Evolutionary conservation across 2,797 vertebrate species (phyloP).

Genomic region (Gymnocypris eckloni): DNA sequence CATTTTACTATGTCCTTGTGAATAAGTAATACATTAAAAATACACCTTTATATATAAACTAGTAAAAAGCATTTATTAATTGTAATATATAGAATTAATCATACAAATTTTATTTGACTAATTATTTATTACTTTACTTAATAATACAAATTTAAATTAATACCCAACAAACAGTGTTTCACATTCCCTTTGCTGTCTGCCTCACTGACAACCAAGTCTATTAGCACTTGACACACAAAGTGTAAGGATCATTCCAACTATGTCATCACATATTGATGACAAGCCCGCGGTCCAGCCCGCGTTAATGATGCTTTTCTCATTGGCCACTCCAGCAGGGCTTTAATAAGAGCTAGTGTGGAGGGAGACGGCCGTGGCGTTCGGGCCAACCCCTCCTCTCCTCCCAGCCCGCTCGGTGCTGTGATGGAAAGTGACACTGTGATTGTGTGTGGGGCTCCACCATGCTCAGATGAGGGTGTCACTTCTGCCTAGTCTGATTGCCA

Average conservation of each 20-base stretch:
- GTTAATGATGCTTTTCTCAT: constrained; percentile 37
- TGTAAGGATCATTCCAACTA: constrained; percentile 53
- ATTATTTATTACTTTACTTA: background rate
- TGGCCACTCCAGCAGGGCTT: constrained; percentile 27
- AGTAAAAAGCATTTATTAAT: background rate
- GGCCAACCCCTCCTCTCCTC: constrained; percentile 50
- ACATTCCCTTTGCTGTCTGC: constrained; percentile 23
- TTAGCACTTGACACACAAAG: constrained; percentile 62
- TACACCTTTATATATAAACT: background rate
- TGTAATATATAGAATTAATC: background rate
- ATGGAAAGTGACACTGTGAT: constrained; percentile 80
- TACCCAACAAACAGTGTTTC: background rate
- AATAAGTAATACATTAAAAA: background rate
- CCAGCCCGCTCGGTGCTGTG: constrained; percentile 64
- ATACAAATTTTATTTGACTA: background rate
- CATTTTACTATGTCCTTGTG: too few relatives aligned
- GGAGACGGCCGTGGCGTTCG: constrained; percentile 28
- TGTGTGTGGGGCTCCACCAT: constrained; percentile 69
- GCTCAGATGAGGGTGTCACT: constrained; percentile 85
- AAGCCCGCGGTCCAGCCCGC: constrained; percentile 31
- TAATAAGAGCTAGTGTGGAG: constrained; percentile 40
- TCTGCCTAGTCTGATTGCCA: constrained; percentile 80
- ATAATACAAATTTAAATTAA: too few relatives aligned
- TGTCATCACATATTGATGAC: constrained; percentile 51
- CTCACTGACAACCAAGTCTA: constrained; percentile 51